Evolutionary conservation across 2,888 invertebrate species (phyloP), one percentile per base, ranked within the genome.

Genomic region (Sinodicranocentrus sp.): DNA sequence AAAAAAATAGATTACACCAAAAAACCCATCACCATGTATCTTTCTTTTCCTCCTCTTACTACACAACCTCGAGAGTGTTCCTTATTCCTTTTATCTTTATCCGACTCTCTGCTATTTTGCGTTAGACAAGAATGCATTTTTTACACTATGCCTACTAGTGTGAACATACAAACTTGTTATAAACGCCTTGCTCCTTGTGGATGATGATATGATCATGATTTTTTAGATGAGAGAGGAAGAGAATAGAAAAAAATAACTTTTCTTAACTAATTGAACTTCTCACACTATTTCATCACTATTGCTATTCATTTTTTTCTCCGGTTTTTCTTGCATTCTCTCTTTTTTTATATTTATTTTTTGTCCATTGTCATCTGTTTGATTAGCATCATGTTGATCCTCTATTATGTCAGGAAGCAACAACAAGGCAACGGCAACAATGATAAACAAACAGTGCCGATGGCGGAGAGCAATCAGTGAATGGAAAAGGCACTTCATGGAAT

Each of bases 1-100:
- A n/a, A 75, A 82, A 82, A 82, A 82, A 68, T 82, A 82, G 82
- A 82, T 82, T 82, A 82, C 82, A 75, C 54, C 68, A 65, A 76
- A 82, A 73, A 82, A 68, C 75, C 72, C 82, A 75, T 82, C 82
- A 72, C 39, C 82, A 75, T 80, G 73, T 23, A 67, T 80, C 80
- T 80, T 80, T 80, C 65, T 76, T 61, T 43, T 59, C 15, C 33
- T 61, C 33, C 15, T 63, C 21, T 43, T 25, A 21, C 33, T 76
- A 54, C 63, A 67, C 67, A 71, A 54, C 48, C 59, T 71, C 13
- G 43, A 57, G 68, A 75, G 75, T 75, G 17, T 82, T 82, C 70
- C 44, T 17, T 48, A 10, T 13, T 48, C 48, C 57, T 75, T 82
- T 82, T 75, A 82, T 82, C 82, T 82, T 82, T 61, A 28, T 39